Percentiles rank a stretch among this genome's conserved stretches.
phyloP scores from a whole-genome alignment of 2,888 invertebrate genomes.

The Latrodectus hesperus region DNA sequence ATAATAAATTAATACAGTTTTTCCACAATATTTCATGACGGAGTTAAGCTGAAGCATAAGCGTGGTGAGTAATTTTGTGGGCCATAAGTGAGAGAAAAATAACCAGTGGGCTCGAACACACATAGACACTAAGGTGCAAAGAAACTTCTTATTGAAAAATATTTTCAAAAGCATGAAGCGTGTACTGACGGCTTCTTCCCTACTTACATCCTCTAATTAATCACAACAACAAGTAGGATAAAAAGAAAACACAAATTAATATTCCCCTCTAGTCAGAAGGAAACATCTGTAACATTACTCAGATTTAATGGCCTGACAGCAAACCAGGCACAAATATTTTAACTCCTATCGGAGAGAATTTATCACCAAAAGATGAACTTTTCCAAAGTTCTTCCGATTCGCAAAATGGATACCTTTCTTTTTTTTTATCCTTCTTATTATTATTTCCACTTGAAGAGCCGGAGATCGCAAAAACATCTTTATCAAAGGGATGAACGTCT shows the following conservation, averaged over 20 bases:
- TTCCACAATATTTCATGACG: too few relatives aligned
- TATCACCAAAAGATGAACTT: constrained; percentile 3
- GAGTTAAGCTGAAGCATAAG: too few relatives aligned
- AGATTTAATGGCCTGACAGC: constrained; percentile 21
- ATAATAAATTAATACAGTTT: too few relatives aligned
- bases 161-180: neutral
- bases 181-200: neutral
- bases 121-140: neutral
- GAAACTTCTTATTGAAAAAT: neutral
- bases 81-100: neutral
- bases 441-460: too few relatives aligned
- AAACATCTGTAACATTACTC: constrained; percentile 38
- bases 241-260: constrained; percentile 24
- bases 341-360: neutral
- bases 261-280: constrained; percentile 4
- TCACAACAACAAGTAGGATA: constrained; percentile 4
- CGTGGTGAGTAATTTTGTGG: too few relatives aligned
- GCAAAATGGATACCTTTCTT: neutral
- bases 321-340: constrained; percentile 6
- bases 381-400: neutral
- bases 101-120: neutral
- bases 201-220: constrained; percentile 28
- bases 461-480: constrained; percentile 1
- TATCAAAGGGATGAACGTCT: neutral
- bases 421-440: neutral